Conservation (phyloP, 2,888 invertebrate species). For the Galeruca laticollis region DNA sequence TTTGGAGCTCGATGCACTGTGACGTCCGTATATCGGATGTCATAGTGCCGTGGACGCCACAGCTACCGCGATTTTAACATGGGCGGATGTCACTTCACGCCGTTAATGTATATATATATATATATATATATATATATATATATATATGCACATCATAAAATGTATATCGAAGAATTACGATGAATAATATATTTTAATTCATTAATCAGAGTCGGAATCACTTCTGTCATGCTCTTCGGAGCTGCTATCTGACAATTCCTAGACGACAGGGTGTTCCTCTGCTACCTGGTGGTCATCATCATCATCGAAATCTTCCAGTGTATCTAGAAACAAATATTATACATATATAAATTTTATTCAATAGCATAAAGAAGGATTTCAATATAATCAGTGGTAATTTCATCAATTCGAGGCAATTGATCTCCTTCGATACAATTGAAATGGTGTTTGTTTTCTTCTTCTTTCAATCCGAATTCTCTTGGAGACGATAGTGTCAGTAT, state of each 20-base stretch:
- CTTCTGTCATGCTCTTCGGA: constrained; percentile 23
- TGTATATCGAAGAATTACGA: constrained; percentile 18
- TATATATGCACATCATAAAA: constrained; percentile 18
- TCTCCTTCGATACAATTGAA: constrained; percentile 39
- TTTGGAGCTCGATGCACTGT: no score
- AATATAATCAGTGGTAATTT: constrained; percentile 18
- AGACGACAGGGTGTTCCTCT: constrained; percentile 21
- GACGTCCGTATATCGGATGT: no score
- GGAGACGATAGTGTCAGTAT: constrained; percentile 32
- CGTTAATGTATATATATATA: no score
- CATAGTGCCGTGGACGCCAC: no score
- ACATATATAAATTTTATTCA: constrained; percentile 23
- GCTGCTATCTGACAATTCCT: constrained; percentile 24
- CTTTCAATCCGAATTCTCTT: constrained; percentile 35
- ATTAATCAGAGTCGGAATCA: constrained; percentile 24
- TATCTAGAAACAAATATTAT: constrained; percentile 17
- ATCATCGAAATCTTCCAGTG: constrained; percentile 17
- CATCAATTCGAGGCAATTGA: constrained; percentile 30
- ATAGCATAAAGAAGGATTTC: constrained; percentile 17
- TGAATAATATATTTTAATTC: constrained; percentile 18
- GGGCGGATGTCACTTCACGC: no score
- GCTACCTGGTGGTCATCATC: constrained; percentile 23
- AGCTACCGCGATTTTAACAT: no score
- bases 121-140: no score
- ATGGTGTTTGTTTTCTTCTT: constrained; percentile 32